phyloP scores from a whole-genome alignment of 1,140 invertebrate genomes.

The Anoplophora glabripennis region DNA sequence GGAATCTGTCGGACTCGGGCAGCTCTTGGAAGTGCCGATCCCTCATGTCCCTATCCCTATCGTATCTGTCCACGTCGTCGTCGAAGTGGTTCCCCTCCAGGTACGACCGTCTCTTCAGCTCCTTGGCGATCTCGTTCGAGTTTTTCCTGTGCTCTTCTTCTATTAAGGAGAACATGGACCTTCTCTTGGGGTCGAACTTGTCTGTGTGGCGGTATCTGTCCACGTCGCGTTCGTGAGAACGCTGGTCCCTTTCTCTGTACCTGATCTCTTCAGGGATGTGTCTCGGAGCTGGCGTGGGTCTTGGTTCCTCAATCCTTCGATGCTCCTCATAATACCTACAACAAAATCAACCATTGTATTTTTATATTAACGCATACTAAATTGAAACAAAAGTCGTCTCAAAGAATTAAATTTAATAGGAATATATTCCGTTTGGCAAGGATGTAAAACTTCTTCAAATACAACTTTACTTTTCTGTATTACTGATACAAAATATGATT shows the following conservation, averaged over 20 bases:
- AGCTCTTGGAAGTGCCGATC: constrained; percentile 33
- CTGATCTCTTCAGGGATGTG: constrained; percentile 30
- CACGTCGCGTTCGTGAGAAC: constrained; percentile 29
- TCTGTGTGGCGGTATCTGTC: constrained; percentile 47
- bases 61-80: constrained; percentile 22
- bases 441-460: no score
- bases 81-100: constrained; percentile 36
- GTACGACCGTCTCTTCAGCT: constrained; percentile 50
- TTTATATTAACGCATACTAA: no score
- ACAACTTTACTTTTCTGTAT: no score
- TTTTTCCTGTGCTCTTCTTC: constrained; percentile 49
- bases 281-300: constrained; percentile 41
- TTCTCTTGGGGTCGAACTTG: constrained; percentile 45
- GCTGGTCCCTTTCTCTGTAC: constrained; percentile 41
- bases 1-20: constrained; percentile 35
- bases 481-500: no score
- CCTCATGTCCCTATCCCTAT: constrained; percentile 14
- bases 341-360: no score
- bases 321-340: constrained; percentile 28
- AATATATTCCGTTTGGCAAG: no score
- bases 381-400: no score
- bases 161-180: constrained; percentile 49
- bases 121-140: constrained; percentile 50
- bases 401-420: no score
- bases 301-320: constrained; percentile 18